Conservation (phyloP, 2,113 vertebrate genomes). For the Empidonax traillii region DNA sequence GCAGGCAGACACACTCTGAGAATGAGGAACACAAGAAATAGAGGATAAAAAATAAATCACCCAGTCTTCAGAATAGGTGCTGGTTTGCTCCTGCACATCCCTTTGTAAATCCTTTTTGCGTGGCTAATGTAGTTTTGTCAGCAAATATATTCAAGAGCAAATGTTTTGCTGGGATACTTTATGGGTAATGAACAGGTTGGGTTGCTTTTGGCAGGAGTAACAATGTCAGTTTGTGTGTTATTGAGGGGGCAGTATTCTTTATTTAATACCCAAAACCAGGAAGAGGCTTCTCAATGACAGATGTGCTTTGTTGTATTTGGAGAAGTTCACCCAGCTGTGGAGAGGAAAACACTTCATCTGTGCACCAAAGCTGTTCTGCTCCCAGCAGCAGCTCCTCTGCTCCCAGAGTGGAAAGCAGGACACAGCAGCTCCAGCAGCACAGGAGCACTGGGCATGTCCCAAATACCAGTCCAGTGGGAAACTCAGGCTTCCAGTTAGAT, state of each 20-base stretch:
- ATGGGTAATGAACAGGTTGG: not conserved
- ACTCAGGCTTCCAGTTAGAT: not conserved
- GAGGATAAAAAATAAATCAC: not conserved
- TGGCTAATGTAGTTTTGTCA: not conserved
- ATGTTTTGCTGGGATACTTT: not conserved
- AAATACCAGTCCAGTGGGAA: not conserved
- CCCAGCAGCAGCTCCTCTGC: not conserved
- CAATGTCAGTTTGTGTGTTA: not conserved
- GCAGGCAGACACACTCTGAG: not conserved
- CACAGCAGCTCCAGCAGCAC: accelerated
- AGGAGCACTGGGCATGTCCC: accelerated
- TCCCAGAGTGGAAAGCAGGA: accelerated
- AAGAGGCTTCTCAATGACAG: not conserved
- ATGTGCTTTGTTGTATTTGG: not conserved
- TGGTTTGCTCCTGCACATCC: not conserved
- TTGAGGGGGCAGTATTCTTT: not conserved
- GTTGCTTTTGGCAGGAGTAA: not conserved
- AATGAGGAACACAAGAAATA: not conserved
- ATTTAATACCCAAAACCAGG: not conserved
- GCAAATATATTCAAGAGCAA: not conserved
- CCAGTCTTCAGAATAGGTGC: not conserved
- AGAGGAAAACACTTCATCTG: not conserved
- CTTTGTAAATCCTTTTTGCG: not conserved
- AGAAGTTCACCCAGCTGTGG: not conserved
- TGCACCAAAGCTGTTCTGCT: not conserved